phyloP scores from a whole-genome alignment of 2,888 invertebrate species.

The Torymus auratus region DNA sequence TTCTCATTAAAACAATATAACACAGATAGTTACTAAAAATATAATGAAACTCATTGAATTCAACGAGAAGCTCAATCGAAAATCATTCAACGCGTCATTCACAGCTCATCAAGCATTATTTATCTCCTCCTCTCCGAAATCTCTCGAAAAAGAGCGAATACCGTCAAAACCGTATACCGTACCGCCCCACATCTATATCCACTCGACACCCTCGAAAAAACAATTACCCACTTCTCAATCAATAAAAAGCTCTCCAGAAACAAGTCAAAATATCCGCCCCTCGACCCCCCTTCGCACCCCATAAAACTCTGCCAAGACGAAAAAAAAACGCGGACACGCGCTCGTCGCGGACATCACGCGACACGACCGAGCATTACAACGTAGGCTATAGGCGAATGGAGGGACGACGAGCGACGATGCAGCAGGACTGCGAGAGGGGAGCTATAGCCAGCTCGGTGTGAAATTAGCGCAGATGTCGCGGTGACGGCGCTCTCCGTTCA shows the following conservation, averaged over 20 bases:
- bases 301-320: too few relatives aligned
- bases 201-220: conserved; percentile 30
- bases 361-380: too few relatives aligned
- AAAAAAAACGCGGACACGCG: too few relatives aligned
- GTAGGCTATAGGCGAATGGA: not conserved
- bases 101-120: too few relatives aligned
- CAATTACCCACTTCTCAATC: conserved; percentile 45
- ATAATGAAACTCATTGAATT: too few relatives aligned
- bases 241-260: not conserved
- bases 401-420: not conserved
- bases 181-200: conserved; percentile 25
- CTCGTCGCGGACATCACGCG: too few relatives aligned
- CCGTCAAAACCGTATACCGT: not conserved
- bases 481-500: conserved; percentile 74
- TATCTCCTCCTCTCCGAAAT: not conserved
- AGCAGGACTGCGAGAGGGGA: not conserved
- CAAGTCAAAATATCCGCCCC: not conserved
- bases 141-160: conserved; percentile 17
- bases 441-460: conserved; percentile 70
- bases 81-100: too few relatives aligned
- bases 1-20: too few relatives aligned
- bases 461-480: conserved; percentile 77
- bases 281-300: too few relatives aligned
- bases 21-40: too few relatives aligned
- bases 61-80: too few relatives aligned